Evolutionary conservation across 2,113 vertebrate species (phyloP).

Genomic region (Alosa alosa): DNA sequence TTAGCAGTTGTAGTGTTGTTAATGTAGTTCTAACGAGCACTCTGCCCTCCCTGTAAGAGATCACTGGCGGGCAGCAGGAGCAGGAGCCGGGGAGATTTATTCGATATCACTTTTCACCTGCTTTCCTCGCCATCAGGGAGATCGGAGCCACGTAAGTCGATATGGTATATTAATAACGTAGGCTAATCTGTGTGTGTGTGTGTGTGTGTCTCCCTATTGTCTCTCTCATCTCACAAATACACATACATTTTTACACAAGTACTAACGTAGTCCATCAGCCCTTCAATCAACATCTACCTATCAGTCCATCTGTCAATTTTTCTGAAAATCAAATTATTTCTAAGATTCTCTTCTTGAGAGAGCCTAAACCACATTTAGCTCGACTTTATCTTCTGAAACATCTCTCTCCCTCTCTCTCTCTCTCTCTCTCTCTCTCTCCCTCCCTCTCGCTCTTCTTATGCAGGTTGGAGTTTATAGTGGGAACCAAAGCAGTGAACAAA

Average conservation of each 20-base stretch:
- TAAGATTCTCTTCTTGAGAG: not conserved
- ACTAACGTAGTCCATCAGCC: not conserved
- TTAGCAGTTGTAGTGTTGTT: not conserved
- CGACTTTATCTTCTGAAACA: not conserved
- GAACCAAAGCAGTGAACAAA: conserved; percentile 57
- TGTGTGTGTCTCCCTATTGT: not conserved
- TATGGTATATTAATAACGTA: not conserved
- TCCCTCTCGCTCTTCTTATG: conserved; percentile 5
- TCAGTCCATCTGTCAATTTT: not conserved
- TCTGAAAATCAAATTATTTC: not conserved
- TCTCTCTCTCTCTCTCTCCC: not conserved
- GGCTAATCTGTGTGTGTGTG: not conserved
- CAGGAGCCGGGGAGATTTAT: conserved; percentile 60
- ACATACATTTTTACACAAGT: not conserved
- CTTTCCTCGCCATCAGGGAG: conserved; percentile 60
- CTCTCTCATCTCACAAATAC: not conserved
- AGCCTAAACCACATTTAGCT: not conserved
- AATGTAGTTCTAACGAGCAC: not conserved
- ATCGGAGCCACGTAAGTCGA: conserved; percentile 66
- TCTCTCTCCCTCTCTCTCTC: no score
- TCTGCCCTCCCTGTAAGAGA: conserved; percentile 47
- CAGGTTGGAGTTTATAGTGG: conserved; percentile 69
- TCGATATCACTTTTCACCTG: conserved; percentile 59
- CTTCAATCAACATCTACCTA: not conserved
- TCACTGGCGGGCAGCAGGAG: conserved; percentile 53